Conservation (phyloP, 1,140 invertebrate genomes). For the Caenorhabditis latens region DNA sequence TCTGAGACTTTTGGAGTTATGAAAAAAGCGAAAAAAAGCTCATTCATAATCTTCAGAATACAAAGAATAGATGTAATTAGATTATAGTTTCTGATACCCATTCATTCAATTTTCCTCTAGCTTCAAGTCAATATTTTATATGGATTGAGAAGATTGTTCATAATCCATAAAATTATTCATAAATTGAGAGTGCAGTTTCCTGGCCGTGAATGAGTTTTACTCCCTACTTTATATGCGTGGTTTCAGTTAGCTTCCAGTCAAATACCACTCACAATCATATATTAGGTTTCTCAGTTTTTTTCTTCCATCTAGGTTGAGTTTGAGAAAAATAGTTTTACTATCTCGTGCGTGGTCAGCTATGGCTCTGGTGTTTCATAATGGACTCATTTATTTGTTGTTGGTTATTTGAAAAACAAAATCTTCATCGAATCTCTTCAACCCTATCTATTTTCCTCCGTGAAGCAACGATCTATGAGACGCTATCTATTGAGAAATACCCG, state of each 20-base stretch:
- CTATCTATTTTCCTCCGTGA: neutral
- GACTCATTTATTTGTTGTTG: slow-evolving; percentile 30
- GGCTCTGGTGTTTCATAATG: slow-evolving; percentile 33
- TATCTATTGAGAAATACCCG: slow-evolving; percentile 24
- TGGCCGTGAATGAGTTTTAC: neutral
- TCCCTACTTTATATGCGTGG: slow-evolving; percentile 17
- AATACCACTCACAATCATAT: neutral
- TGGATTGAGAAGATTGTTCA: neutral
- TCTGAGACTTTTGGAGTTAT: neutral
- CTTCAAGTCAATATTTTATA: no score
- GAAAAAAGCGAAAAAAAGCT: no score
- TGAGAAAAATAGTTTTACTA: no score
- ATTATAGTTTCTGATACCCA: no score
- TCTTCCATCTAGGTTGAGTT: neutral
- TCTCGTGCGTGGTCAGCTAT: neutral
- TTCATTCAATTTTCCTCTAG: no score
- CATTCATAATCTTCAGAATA: no score
- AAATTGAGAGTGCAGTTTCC: slow-evolving; percentile 15
- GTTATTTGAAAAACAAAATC: slow-evolving; percentile 26
- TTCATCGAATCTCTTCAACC: neutral
- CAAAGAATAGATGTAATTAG: no score
- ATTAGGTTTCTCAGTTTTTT: neutral
- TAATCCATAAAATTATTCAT: neutral
- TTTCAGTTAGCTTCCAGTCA: neutral
- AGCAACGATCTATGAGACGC: slow-evolving; percentile 12